phyloP scores from a whole-genome alignment of 2,113 vertebrate species.

The Caranx ignobilis region DNA sequence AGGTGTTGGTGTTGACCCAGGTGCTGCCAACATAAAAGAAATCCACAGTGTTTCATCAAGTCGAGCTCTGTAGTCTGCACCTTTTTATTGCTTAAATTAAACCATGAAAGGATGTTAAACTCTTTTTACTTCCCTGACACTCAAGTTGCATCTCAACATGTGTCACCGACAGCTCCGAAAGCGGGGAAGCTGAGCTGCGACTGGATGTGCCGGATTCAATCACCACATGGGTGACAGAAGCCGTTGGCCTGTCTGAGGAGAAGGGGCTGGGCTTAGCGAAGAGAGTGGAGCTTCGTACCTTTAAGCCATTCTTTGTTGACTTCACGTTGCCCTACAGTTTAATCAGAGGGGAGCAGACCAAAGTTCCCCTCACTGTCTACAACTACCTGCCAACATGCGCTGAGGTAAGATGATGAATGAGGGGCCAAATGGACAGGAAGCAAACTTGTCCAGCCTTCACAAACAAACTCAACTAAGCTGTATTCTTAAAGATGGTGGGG shows the following conservation, averaged over 20 bases:
- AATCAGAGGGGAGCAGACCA: constrained; percentile 93
- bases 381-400: constrained; percentile 89
- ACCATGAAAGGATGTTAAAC: constrained; percentile 16
- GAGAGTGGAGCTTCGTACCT: constrained; percentile 87
- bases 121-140: constrained; percentile 7
- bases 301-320: constrained; percentile 93
- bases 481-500: not conserved
- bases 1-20: constrained; percentile 74
- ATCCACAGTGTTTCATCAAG: constrained; percentile 47
- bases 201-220: constrained; percentile 93
- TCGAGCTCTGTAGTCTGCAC: constrained; percentile 25
- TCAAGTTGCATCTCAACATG: constrained; percentile 16
- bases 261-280: constrained; percentile 88
- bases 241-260: constrained; percentile 85
- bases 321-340: constrained; percentile 90
- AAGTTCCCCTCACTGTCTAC: constrained; percentile 91
- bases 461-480: not conserved
- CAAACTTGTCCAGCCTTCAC: not conserved
- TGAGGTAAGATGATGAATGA: constrained; percentile 82
- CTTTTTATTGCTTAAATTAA: constrained; percentile 30
- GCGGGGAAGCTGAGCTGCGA: constrained; percentile 85
- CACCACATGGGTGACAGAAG: constrained; percentile 92
- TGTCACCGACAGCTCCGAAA: constrained; percentile 74
- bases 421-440: not conserved
- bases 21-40: constrained; percentile 59